Evolutionary conservation across 2,888 invertebrate genomes (phyloP), one percentile per base, ranked within the genome.

Genomic region (Macrosiphum euphorbiae): DNA sequence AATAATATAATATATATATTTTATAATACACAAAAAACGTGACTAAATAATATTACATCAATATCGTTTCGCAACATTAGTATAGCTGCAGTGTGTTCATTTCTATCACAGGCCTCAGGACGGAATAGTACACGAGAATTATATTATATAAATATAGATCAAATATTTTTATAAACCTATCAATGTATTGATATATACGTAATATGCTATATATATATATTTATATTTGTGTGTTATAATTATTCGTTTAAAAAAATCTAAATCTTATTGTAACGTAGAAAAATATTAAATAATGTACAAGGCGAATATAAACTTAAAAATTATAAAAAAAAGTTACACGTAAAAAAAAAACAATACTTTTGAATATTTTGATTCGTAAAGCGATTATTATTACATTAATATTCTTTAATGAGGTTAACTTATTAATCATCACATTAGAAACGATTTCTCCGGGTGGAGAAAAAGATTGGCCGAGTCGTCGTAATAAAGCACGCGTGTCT

Each of bases 91-190:
- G n/a, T 78, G 89, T 87, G 61, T 90, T 89, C 55, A n/a, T 85
- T 58, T 90, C 94, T 94, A 94, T 94, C 94, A 94, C 94, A 94
- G 93, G 90, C 86, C 90, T 90, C 52, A 61, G 90, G 90, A 94
- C 94, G 90, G 90, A 93, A 93, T 58, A 90, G 89, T 94, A 94
- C 94, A 61, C 58, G 93, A 94, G 7, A 52, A 89, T n/a, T 44
- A 55, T 78, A 47, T 61, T 16, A 28, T 58, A 44, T 89, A 28
- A 88, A 89, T 88, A 35, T 78, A 78, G 35, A 78, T 78, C 35
- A 20, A 78, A 78, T 35, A 78, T 78, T 41, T 78, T 41, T 78
- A 78, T 78, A 35, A 78, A 24, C 20, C 35, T 20, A 78, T 3
- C 20, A 35, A 41, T 20, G 35, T 78, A 78, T 35, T 35, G 35